phyloP scores from a whole-genome alignment of 1,140 invertebrate genomes.

The Ceratina japonica region DNA sequence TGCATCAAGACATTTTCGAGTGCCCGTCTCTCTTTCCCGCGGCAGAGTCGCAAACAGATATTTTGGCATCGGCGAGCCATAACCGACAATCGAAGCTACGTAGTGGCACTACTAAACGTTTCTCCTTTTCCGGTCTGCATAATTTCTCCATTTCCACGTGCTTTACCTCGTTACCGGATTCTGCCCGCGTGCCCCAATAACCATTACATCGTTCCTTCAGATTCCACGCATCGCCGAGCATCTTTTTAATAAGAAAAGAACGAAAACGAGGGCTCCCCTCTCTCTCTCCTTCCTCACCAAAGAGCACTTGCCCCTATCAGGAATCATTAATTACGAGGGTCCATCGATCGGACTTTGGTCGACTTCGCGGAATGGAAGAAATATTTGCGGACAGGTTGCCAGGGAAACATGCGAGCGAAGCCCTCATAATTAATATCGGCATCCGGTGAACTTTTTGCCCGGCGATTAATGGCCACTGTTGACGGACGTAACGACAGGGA shows the following conservation, averaged over 20 bases:
- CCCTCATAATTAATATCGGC: constrained; percentile 47
- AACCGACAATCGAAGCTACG: not conserved
- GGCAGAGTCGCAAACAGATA: not conserved
- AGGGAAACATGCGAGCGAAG: constrained; percentile 25
- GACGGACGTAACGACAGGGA: constrained; percentile 42
- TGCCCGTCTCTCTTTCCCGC: too few species aligned
- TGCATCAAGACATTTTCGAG: too few species aligned
- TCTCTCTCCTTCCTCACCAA: not conserved
- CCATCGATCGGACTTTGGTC: not conserved
- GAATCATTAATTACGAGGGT: not conserved
- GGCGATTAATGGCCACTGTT: constrained; percentile 46
- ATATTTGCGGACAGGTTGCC: constrained; percentile 13
- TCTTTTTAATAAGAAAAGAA: not conserved
- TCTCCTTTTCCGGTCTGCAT: too few species aligned
- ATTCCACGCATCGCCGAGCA: not conserved
- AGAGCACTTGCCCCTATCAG: not conserved
- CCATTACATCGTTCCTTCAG: not conserved
- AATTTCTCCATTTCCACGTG: too few species aligned
- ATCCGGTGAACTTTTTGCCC: not conserved
- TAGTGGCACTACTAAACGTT: too few species aligned
- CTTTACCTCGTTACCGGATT: not conserved
- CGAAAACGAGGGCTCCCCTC: not conserved
- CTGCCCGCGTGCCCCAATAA: not conserved
- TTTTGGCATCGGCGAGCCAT: not conserved
- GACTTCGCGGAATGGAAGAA: constrained; percentile 24